Percentiles rank a stretch among this genome's conserved stretches.
Conservation (phyloP, 2,797 vertebrate genomes). For the Octomys mimax region DNA sequence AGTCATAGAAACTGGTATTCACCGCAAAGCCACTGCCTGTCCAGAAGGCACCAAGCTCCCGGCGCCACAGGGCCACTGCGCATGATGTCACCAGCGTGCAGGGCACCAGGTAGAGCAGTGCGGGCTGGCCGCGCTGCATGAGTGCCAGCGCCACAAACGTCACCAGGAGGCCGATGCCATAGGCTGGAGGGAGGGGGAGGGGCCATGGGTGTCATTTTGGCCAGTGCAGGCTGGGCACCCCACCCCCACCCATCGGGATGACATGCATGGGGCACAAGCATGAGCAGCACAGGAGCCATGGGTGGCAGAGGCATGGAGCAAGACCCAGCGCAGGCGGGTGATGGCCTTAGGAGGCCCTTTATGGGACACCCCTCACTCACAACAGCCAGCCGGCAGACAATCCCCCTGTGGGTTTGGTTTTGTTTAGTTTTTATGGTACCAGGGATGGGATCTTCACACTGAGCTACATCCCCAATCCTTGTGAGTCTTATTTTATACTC, state of each 20-base stretch:
- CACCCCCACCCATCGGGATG: background rate
- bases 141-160: conserved; percentile 97
- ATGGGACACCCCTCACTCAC: background rate
- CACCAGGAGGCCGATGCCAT: conserved; percentile 97
- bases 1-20: conserved; percentile 99
- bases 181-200: conserved; percentile 88
- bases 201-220: rapidly evolving
- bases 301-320: background rate
- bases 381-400: too few species aligned
- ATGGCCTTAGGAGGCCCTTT: background rate
- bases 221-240: background rate
- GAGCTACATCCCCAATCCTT: background rate
- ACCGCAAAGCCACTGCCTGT: conserved; percentile 99
- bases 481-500: background rate
- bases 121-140: conserved; percentile 98
- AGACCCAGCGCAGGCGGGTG: background rate
- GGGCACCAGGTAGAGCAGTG: conserved; percentile 98
- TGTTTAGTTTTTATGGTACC: too few species aligned
- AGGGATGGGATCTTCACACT: background rate
- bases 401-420: background rate
- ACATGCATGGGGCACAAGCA: too few species aligned
- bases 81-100: conserved; percentile 96
- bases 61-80: conserved; percentile 95
- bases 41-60: conserved; percentile 97
- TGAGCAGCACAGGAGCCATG: too few species aligned